A percentile compares a stretch with the other conserved stretches of the same genome.
phyloP scores from a whole-genome alignment of 2,113 vertebrate genomes.

The Gallinago undulata region DNA sequence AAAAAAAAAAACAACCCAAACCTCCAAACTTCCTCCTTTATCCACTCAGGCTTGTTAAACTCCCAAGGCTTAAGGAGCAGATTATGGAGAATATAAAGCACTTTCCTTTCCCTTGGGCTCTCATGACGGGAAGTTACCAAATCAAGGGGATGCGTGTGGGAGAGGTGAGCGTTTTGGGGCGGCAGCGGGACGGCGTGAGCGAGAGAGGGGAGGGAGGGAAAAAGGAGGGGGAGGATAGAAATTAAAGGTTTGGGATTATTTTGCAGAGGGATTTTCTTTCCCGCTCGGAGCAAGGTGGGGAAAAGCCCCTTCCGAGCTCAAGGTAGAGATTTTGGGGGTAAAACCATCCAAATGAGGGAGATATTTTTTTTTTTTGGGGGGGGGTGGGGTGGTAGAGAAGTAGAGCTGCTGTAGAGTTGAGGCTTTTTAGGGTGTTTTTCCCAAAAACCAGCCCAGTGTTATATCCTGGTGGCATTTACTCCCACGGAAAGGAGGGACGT shows the following conservation, averaged over 20 bases:
- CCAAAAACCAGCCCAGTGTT: neutral
- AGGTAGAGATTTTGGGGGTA: neutral
- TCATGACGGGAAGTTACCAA: conserved; percentile 69
- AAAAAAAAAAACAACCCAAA: neutral
- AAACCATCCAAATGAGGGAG: neutral
- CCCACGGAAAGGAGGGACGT: accelerated
- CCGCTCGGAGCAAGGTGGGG: accelerated
- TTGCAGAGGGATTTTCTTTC: neutral
- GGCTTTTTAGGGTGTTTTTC: neutral
- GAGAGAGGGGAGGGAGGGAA: neutral
- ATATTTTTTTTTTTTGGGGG: neutral
- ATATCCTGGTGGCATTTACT: accelerated
- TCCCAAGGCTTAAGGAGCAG: conserved; percentile 69
- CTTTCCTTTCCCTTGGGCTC: conserved; percentile 57
- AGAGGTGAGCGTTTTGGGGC: neutral
- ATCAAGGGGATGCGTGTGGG: conserved; percentile 21
- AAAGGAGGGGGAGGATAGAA: neutral
- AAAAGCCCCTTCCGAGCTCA: neutral
- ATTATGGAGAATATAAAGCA: conserved; percentile 68
- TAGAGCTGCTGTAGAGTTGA: neutral
- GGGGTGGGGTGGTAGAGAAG: neutral
- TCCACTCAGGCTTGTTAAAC: conserved; percentile 58
- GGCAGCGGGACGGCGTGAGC: neutral
- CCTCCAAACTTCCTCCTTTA: conserved; percentile 49
- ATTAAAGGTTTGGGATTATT: neutral